phyloP scores from a whole-genome alignment of 2,797 vertebrate species.

The Balearica regulorum region DNA sequence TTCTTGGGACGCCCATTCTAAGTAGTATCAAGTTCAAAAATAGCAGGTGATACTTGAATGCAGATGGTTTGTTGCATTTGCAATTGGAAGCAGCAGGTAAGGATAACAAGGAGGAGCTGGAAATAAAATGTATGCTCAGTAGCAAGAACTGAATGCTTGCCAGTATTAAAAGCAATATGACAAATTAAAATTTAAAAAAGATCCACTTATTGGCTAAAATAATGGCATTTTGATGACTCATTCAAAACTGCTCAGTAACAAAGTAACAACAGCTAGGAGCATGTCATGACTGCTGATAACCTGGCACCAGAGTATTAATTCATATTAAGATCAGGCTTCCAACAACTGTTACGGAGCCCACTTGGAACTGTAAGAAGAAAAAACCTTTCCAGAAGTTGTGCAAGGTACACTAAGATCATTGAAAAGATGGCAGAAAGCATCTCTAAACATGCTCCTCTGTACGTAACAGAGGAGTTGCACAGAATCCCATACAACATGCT shows the following conservation, averaged over 20 bases:
- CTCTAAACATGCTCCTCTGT: background rate
- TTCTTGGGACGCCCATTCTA: background rate
- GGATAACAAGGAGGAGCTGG: background rate
- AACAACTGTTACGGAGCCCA: background rate
- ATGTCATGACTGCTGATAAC: background rate
- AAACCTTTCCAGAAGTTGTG: background rate
- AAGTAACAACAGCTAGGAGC: background rate
- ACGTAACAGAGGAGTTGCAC: background rate
- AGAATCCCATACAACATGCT: background rate
- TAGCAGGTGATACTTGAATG: background rate
- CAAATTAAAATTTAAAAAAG: background rate
- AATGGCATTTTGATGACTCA: background rate
- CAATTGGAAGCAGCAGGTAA: background rate
- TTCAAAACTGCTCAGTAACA: background rate
- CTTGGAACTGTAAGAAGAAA: background rate
- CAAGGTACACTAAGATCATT: background rate
- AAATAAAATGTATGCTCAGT: background rate
- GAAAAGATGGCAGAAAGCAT: background rate
- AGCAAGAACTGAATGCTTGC: background rate
- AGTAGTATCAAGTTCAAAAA: background rate
- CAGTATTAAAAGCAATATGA: background rate
- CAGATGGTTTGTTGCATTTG: background rate
- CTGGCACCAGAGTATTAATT: background rate
- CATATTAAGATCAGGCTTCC: background rate
- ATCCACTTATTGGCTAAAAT: background rate